Base-by-base conservation (phyloP, 2,113 vertebrate species). In the Hystrix brachyura region DNA sequence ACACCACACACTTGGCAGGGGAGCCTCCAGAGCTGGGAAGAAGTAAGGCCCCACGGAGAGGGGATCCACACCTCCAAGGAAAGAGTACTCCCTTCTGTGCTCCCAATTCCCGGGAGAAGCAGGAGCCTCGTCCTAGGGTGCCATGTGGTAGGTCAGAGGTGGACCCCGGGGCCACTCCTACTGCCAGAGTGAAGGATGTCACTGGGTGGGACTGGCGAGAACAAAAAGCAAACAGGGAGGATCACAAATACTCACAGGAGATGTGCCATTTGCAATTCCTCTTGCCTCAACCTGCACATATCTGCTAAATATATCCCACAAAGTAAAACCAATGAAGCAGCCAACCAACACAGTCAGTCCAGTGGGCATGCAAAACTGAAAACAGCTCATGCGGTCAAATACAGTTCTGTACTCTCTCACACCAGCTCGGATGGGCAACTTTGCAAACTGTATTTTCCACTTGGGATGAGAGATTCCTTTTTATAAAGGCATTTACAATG, bases 381-480 rank as follows among this genome's bases (percentile, higher is more conserved):
- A 87, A 81, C 34, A 90, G 48, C 10, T 48, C 29, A 82, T 62
- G 65, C 27, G 59, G 12, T 34, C n/a, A 59, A 17, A 64, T 6
- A 3, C 13, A 23, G 57, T 53, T 95, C 27, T 65, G 17, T 32
- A 34, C 21, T 81, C 23, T 92, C 55, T 53, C 90, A 76, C n/a
- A 55, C 7, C 38, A 59, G 59, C 11, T 34, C 19, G 87, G 29
- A 34, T 32, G 55, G 38, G 6, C 51, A 69, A 53, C 71, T 78
- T 59, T 90, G 32, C 27, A 94, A 91, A 69, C 25, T 72, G 15
- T 19, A 81, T 34, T 96, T 97, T 79, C 62, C 60, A 90, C 60
- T 81, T 84, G 80, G 38, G 14, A 92, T 29, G 1, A 82, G 34
- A 93, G 12, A 85, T 38, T 74, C 67, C 32, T 85, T 76, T 91